Base-by-base conservation (phyloP, 1,140 invertebrate genomes). In the Brachionus sp. region DNA sequence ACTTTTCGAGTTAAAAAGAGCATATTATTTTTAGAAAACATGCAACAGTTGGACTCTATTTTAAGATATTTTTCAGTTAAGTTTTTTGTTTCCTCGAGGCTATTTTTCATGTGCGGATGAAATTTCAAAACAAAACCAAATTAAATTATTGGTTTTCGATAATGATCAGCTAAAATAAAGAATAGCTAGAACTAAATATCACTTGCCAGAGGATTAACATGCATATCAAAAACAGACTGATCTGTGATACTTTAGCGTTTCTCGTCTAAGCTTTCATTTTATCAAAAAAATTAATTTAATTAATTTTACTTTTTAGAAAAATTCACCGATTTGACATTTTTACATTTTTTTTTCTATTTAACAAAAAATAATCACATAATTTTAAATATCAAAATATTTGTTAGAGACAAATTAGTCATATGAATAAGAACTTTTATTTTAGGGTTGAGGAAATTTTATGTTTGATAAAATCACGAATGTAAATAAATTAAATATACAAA, bases 141-240 rank as follows among this genome's bases (percentile, higher is more conserved):
- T 70, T 70, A 16, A 70, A 70, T 70, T 70, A 70, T 70, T 39
- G 66, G 37, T 70, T 70, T 70, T 66, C 33, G 64, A 33, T 66
- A 66, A 29, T 70, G 66, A 70, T 70, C 66, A 70, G 33, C 37
- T 16, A 3, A 57, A 70, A 66, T 13, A 19, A 37, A 66, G 5
- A 66, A 66, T 57, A 57, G 19, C 50, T 23, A 66, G 64, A 66
- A 66, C 25, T 66, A 23, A 66, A 57, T 57, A 57, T 57, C 50
- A 57, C 50, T 57, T 57, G 50, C 50, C 50, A 23, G 19, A 19
- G 50, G 50, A 57, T 9, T 23, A 57, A 57, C 50, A 57, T 19
- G 50, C n/a, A 16, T 23, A 19, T 57, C 50, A 57, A 10, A 57
- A 57, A 23, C 50, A 57, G 50, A 23, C 16, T 57, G 16, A 57